Percentiles rank a stretch among this genome's conserved stretches.
These are phyloP conservation scores for Acromyrmex heyeri DNA, from an alignment of 1,140 invertebrate genomes.

Conservation along the genomic window DNA sequence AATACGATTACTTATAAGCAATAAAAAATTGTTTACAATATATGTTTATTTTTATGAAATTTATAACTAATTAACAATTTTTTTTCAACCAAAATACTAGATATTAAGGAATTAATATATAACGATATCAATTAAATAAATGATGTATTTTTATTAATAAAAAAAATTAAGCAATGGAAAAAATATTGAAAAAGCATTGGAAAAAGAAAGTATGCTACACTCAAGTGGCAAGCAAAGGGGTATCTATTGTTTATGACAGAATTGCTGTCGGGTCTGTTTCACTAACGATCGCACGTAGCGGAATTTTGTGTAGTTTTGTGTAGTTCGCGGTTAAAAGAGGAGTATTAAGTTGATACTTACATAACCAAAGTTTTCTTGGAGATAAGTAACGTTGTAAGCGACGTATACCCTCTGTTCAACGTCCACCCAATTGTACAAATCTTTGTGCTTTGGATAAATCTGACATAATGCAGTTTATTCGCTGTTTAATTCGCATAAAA, in stretches of 20 bases:
- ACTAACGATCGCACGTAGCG: not conserved
- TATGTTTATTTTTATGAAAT: too few relatives aligned
- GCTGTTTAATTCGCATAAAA: not conserved
- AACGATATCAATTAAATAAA: too few relatives aligned
- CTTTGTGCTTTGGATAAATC: slow-evolving; percentile 84
- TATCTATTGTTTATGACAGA: not conserved
- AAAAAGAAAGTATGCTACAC: too few relatives aligned
- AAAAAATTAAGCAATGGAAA: too few relatives aligned
- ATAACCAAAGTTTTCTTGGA: slow-evolving; percentile 83
- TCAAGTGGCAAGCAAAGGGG: too few relatives aligned
- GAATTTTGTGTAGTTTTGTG: not conserved
- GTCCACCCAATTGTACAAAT: slow-evolving; percentile 83
- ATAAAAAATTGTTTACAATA: too few relatives aligned
- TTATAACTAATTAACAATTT: too few relatives aligned
- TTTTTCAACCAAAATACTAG: too few relatives aligned
- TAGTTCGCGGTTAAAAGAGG: not conserved
- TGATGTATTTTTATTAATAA: too few relatives aligned
- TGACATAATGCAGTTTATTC: slow-evolving; percentile 51
- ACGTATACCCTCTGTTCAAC: slow-evolving; percentile 83
- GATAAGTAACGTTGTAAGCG: slow-evolving; percentile 81
- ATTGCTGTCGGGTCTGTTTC: not conserved
- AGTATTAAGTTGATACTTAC: slow-evolving; percentile 76
- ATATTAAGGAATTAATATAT: too few relatives aligned
- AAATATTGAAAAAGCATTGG: too few relatives aligned
- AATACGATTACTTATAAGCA: too few relatives aligned